Conservation (phyloP, 2,797 vertebrate species). For the Aquila chrysaetos region DNA sequence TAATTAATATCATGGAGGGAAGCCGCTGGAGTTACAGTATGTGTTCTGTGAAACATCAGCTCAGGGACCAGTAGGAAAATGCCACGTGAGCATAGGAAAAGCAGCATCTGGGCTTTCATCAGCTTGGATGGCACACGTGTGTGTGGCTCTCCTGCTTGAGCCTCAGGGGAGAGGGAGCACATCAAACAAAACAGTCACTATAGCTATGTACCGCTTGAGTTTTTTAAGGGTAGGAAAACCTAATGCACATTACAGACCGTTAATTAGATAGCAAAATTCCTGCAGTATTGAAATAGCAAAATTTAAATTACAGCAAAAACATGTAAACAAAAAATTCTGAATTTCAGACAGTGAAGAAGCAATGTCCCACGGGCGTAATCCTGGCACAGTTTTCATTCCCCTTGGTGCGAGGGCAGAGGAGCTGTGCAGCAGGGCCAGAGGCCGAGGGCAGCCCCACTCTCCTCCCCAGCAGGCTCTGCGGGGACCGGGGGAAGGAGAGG, state of each 20-base stretch:
- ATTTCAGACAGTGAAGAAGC: background rate
- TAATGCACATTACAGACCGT: background rate
- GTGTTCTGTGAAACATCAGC: background rate
- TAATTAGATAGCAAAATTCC: background rate
- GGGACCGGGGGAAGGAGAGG: background rate
- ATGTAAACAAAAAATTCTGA: background rate
- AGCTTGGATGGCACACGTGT: background rate
- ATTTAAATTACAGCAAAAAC: background rate
- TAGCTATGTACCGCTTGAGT: fast-evolving
- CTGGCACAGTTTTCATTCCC: background rate
- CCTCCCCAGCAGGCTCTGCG: background rate
- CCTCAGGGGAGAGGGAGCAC: background rate
- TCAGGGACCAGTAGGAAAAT: background rate
- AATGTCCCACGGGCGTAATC: fast-evolving
- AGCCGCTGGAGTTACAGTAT: fast-evolving
- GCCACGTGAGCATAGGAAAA: background rate
- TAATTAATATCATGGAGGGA: background rate
- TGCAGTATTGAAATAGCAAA: background rate
- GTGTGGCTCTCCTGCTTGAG: background rate
- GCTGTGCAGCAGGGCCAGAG: background rate
- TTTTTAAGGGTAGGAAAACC: background rate
- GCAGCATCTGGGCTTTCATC: background rate
- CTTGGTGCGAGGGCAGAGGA: fast-evolving
- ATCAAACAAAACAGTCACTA: background rate
- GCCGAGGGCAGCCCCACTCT: background rate